These are phyloP conservation scores for Archivesica marissinica DNA, from an alignment of 1,140 invertebrate genomes.

Conservation along the genomic window DNA sequence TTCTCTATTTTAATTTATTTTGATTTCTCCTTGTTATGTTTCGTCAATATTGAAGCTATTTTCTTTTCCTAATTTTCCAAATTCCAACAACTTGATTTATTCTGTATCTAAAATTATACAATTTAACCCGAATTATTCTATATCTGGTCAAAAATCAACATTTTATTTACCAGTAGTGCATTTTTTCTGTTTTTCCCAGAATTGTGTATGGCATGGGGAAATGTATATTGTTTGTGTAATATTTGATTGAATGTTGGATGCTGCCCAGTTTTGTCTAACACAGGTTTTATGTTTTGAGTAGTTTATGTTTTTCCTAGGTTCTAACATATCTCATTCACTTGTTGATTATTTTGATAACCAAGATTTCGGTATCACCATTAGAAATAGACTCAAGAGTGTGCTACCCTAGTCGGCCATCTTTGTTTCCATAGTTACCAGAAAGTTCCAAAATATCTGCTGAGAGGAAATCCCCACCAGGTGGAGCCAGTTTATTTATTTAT, in stretches of 20 bases:
- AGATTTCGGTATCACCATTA: conserved; percentile 44
- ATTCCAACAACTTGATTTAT: too few relatives aligned
- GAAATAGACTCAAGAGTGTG: neutral
- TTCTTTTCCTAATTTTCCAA: too few relatives aligned
- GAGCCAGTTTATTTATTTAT: conserved; percentile 48
- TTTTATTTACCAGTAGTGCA: too few relatives aligned
- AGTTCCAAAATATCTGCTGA: neutral
- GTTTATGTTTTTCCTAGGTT: conserved; percentile 17
- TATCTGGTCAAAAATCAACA: too few relatives aligned
- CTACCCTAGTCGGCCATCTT: conserved; percentile 33
- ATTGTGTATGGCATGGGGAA: conserved; percentile 57
- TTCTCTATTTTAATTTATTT: too few relatives aligned
- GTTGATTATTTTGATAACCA: conserved; percentile 56
- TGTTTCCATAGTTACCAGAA: conserved; percentile 25
- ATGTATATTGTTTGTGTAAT: conserved; percentile 15
- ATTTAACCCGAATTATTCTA: too few relatives aligned
- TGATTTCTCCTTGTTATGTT: too few relatives aligned
- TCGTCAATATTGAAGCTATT: too few relatives aligned
- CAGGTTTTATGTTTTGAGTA: conserved; percentile 33
- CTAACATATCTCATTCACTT: conserved; percentile 40
- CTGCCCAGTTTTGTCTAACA: conserved; percentile 20
- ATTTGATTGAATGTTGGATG: conserved; percentile 28
- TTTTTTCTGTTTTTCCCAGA: conserved; percentile 11
- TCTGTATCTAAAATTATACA: too few relatives aligned
- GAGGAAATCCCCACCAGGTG: conserved; percentile 51